phyloP scores from a whole-genome alignment of 1,140 invertebrate genomes.

The Neoseiulus cucumeris region DNA sequence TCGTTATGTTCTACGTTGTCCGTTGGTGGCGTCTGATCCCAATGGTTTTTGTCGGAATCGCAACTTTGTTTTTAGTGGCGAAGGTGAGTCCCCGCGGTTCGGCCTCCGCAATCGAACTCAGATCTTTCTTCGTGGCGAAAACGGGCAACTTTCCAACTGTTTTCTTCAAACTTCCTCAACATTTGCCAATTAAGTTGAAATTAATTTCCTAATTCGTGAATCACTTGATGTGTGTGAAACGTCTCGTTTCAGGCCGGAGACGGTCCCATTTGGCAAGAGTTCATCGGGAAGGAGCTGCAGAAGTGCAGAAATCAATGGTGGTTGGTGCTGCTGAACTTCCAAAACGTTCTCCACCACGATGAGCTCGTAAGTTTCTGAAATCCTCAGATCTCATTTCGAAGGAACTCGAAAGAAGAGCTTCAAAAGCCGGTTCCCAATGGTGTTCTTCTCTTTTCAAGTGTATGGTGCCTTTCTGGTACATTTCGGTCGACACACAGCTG shows the following conservation, averaged over 20 bases:
- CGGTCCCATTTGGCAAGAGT: not conserved
- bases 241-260: not conserved
- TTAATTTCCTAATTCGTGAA: no score
- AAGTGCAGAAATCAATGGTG: not conserved
- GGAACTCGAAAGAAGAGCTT: no score
- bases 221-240: no score
- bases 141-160: no score
- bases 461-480: conserved; percentile 7
- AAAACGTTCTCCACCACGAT: conserved; percentile 2
- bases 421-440: no score
- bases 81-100: not conserved
- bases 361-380: not conserved
- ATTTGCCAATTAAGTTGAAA: no score
- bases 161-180: no score
- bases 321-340: not conserved
- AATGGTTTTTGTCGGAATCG: not conserved
- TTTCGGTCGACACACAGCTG: not conserved
- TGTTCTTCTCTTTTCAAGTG: not conserved
- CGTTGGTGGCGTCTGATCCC: conserved; percentile 7
- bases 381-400: no score
- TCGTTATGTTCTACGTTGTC: not conserved
- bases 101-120: not conserved
- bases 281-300: conserved; percentile 7
- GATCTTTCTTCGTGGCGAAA: no score
- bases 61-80: not conserved